Percentiles rank a stretch among this genome's conserved stretches.
These are phyloP conservation scores for Troides aeacus DNA, from an alignment of 2,888 invertebrate species.

Conservation along the genomic window DNA sequence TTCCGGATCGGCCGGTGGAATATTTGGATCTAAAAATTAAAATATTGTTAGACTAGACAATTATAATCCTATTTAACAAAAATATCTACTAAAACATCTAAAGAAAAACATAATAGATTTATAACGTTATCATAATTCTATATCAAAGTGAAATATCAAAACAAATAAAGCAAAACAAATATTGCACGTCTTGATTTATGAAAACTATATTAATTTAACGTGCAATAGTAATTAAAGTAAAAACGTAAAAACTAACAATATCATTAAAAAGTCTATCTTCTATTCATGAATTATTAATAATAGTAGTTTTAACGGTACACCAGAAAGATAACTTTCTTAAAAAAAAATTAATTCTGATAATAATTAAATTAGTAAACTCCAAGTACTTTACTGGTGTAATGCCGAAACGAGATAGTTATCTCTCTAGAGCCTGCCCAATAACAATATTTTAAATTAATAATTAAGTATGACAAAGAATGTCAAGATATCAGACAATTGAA, in stretches of 20 bases:
- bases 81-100: constrained; percentile 8
- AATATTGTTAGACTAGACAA: constrained; percentile 27
- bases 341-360: background rate
- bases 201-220: constrained; percentile 16
- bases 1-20: constrained; percentile 44
- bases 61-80: background rate
- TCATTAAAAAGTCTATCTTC: background rate
- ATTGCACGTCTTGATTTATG: constrained; percentile 19
- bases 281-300: background rate
- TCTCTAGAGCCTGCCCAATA: constrained; percentile 16
- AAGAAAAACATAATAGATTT: constrained; percentile 16
- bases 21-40: constrained; percentile 36
- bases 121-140: background rate
- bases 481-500: background rate
- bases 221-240: constrained; percentile 23
- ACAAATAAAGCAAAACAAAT: constrained; percentile 27
- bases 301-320: constrained; percentile 12
- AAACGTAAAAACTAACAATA: constrained; percentile 1
- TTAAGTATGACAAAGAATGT: constrained; percentile 9
- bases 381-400: constrained; percentile 3
- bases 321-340: background rate
- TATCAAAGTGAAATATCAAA: constrained; percentile 10
- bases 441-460: constrained; percentile 13
- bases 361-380: background rate
- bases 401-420: constrained; percentile 4